Base-by-base conservation (phyloP, 1,140 invertebrate genomes). In the Aphidius ervi region DNA sequence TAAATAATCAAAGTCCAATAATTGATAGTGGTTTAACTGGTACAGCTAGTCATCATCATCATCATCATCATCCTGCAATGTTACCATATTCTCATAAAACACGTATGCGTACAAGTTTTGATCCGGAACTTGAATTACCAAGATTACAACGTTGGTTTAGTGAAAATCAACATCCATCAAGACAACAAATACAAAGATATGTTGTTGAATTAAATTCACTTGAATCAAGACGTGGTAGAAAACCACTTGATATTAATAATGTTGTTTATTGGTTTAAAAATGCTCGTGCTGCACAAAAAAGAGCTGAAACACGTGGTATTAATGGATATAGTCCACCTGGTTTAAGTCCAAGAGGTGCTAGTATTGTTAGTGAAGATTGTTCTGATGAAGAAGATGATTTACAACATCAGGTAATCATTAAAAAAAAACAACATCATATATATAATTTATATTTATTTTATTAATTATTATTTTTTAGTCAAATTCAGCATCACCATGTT, bases 251-350 rank as follows among this genome's bases (percentile, higher is more conserved):
- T 77, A 88, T 97, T 1, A 97, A 97, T 71, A 99, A 99, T 74
- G 94, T 99, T 9, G 95, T 98, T 23, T 98, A 98, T 76, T 98
- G 96, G 96, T 98, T 99, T 75, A 99, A 98, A 78, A 98, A 99
- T 74, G 95, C 96, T 0, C 83, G 96, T 57, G 96, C 96, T 8
- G 95, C 96, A 3, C 92, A 95, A 74, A 95, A 97, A 72, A 82
- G 95, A 46, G 90, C 91, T 1, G 91, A 93, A 77, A 85, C 88
- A 58, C 82, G 91, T 5, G 82, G 82, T 20, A 69, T 80, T 52
- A 82, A 77, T 64, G 78, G 77, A 2, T 79, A 76, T 58, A 78
- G 76, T 69, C 78, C 74, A 46, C 77, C 74, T 37, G 77, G 78
- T 37, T 67, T 79, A 6, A 81, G 78, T 64, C 78, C 78, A 1